A percentile compares a stretch with the other conserved stretches of the same genome.
These are phyloP conservation scores for Todiramphus chloris DNA, from an alignment of 2,113 vertebrate species.

Conservation along the genomic window DNA sequence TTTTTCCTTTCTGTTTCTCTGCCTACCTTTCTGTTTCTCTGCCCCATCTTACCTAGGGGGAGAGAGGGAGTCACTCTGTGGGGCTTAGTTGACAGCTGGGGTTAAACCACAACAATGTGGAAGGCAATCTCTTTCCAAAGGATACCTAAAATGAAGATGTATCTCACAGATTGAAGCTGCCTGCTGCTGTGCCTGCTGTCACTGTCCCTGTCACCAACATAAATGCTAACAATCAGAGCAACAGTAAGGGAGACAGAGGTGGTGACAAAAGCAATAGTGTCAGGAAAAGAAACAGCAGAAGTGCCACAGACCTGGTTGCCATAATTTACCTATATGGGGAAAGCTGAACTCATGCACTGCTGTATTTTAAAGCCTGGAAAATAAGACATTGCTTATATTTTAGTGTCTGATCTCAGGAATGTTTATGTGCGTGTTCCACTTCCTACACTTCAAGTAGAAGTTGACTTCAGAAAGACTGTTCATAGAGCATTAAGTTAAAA, in stretches of 20 bases:
- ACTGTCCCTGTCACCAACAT: background rate
- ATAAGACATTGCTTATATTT: background rate
- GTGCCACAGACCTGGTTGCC: background rate
- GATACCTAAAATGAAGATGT: background rate
- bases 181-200: slow-evolving; percentile 16
- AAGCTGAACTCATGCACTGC: background rate
- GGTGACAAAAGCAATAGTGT: background rate
- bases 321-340: background rate
- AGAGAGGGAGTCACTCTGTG: background rate
- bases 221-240: background rate
- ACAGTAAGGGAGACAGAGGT: background rate
- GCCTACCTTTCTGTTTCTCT: background rate
- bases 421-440: background rate
- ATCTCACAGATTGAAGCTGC: background rate
- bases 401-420: background rate
- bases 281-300: background rate
- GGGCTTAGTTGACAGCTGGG: background rate
- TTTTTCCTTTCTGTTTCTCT: background rate
- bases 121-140: background rate
- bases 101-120: background rate
- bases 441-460: background rate
- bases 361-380: background rate
- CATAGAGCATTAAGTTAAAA: background rate
- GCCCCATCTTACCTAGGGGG: too few relatives aligned
- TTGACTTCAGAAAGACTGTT: background rate